Conservation (phyloP, 2,113 vertebrate genomes). For the Erinaceus europaeus region DNA sequence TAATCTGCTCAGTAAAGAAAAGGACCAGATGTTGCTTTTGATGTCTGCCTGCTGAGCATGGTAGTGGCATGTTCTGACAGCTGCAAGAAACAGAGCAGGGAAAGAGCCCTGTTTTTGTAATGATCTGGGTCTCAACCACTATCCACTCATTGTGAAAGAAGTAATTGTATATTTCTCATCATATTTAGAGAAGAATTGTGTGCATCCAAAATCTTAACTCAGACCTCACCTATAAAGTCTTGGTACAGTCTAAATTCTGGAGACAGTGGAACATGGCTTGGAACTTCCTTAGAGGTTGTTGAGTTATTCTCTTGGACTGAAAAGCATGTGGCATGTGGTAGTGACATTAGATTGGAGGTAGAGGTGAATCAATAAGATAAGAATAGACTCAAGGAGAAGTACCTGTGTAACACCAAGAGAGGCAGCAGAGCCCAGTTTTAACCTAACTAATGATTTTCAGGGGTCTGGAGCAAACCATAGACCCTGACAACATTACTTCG, state of each 20-base stretch:
- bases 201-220: slow-evolving; percentile 52
- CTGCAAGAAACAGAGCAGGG: slow-evolving; percentile 64
- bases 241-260: slow-evolving; percentile 61
- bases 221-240: slow-evolving; percentile 51
- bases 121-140: slow-evolving; percentile 71
- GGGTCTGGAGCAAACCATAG: neutral
- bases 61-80: slow-evolving; percentile 65
- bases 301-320: slow-evolving; percentile 8
- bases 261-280: slow-evolving; percentile 68
- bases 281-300: neutral
- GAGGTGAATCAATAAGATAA: neutral
- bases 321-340: neutral
- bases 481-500: neutral
- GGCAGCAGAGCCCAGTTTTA: neutral
- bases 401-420: neutral
- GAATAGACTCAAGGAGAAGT: neutral
- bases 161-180: slow-evolving; percentile 76
- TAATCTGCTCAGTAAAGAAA: slow-evolving; percentile 62
- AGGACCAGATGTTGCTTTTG: slow-evolving; percentile 65
- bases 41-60: slow-evolving; percentile 32
- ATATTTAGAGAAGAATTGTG: slow-evolving; percentile 73
- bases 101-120: slow-evolving; percentile 77
- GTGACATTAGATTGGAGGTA: neutral
- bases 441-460: neutral
- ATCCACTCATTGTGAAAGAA: slow-evolving; percentile 82